phyloP scores from a whole-genome alignment of 1,140 invertebrate species.

The Rhopalosiphum maidis region DNA sequence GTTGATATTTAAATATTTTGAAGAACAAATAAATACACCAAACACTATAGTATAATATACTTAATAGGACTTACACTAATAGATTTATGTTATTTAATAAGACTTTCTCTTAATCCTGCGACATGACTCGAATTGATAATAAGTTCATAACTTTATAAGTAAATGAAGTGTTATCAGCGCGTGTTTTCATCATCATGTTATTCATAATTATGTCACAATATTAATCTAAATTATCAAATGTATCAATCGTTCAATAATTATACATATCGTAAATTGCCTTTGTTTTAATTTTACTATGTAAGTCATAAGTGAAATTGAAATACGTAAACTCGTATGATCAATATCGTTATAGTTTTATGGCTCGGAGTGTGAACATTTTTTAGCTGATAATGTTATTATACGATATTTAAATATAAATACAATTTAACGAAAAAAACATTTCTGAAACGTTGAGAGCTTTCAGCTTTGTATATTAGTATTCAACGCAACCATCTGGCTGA shows the following conservation, averaged over 20 bases:
- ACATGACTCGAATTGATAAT: background rate
- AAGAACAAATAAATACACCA: background rate
- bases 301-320: background rate
- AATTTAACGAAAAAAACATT: background rate
- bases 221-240: background rate
- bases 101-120: background rate
- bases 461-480: background rate
- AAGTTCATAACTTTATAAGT: background rate
- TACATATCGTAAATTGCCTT: background rate
- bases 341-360: background rate
- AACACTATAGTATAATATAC: background rate
- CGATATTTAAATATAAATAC: background rate
- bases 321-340: background rate
- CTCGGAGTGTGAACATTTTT: background rate
- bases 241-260: background rate
- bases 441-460: background rate
- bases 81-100: background rate
- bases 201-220: background rate
- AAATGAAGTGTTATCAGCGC: rapidly evolving
- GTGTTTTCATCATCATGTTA: background rate
- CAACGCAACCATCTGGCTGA: background rate
- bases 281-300: background rate
- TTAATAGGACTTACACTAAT: background rate
- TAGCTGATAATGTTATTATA: background rate
- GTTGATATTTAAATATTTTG: background rate